Evolutionary conservation across 2,888 invertebrate species (phyloP), one percentile per base, ranked within the genome.

Genomic region (Zonitis immaculata): DNA sequence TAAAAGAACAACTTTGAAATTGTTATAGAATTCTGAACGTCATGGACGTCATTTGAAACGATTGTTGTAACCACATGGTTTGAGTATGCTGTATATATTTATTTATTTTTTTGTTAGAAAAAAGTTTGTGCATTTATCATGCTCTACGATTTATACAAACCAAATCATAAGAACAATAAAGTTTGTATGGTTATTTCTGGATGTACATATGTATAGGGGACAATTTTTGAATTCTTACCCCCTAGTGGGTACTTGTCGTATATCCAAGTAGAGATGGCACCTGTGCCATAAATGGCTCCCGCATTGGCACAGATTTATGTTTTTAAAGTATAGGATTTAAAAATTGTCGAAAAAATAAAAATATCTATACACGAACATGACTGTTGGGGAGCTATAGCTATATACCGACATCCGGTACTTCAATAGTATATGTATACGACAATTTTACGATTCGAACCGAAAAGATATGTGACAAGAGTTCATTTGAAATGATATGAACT

Each of bases 211-310:
- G 27, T 44, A 12, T 22, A 9, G 28, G 44, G 27, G 16, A 45
- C 45, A 28, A 45, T 28, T 45, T 45, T 28, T 45, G 45, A 45
- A 30, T 28, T 26, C 45, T 45, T 45, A 30, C 27, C 45, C 45
- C 45, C 45, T 20, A 16, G 45, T 20, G 45, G 20, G 45, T 16
- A 45, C 45, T 45, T 45, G 45, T 27, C 45, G 28, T 27, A 30
- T 30, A 45, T 30, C 11, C 26, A 8, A 20, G n/a, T 28, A 45
- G 45, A 45, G 45, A 45, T 45, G 45, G 45, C 27, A 45, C 45
- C 45, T 45, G 45, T 26, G 45, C 9, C 18, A 14, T 45, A 45
- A 45, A 45, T 39, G 39, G 39, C 39, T 39, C 11, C 20, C 39
- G 20, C n/a, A 18, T 39, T 39, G 39, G 39, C 39, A 39, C 39